A percentile compares a stretch with the other conserved stretches of the same genome.
Evolutionary conservation across 2,888 invertebrate species (phyloP).

Genomic region (Apantesis nais): DNA sequence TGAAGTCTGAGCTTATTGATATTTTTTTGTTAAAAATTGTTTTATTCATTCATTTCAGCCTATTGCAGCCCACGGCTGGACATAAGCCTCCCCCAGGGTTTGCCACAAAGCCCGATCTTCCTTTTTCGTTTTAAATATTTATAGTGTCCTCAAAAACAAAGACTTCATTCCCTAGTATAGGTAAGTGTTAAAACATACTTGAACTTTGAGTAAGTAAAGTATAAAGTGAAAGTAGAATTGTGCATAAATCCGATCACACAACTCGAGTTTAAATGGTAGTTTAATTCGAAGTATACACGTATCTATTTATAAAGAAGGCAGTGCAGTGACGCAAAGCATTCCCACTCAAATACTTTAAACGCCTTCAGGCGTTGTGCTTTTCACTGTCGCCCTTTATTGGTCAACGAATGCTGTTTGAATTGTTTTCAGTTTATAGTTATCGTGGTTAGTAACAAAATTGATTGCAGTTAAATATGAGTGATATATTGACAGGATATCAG

Average conservation of each 20-base stretch:
- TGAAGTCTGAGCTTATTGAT: background rate
- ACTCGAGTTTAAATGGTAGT: background rate
- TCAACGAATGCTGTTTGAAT: conserved; percentile 45
- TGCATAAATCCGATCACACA: background rate
- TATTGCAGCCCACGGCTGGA: too few relatives aligned
- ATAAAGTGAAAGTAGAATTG: background rate
- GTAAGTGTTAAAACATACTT: background rate
- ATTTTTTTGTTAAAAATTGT: background rate
- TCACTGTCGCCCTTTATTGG: conserved; percentile 50
- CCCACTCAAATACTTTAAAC: conserved; percentile 67
- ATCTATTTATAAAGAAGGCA: conserved; percentile 74
- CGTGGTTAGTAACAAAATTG: background rate
- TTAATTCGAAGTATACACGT: background rate
- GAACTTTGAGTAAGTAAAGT: background rate
- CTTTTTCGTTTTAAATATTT: too few relatives aligned
- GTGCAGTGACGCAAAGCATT: conserved; percentile 60
- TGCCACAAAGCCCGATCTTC: too few relatives aligned
- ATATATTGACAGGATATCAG: background rate
- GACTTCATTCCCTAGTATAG: background rate
- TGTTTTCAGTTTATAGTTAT: conserved; percentile 25
- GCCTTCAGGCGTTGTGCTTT: conserved; percentile 64
- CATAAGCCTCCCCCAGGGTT: too few relatives aligned
- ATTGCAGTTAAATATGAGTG: background rate
- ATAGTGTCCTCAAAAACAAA: background rate
- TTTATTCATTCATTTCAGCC: too few relatives aligned